Base-by-base conservation (phyloP, 2,888 invertebrate genomes). In the Erebia ligea region DNA sequence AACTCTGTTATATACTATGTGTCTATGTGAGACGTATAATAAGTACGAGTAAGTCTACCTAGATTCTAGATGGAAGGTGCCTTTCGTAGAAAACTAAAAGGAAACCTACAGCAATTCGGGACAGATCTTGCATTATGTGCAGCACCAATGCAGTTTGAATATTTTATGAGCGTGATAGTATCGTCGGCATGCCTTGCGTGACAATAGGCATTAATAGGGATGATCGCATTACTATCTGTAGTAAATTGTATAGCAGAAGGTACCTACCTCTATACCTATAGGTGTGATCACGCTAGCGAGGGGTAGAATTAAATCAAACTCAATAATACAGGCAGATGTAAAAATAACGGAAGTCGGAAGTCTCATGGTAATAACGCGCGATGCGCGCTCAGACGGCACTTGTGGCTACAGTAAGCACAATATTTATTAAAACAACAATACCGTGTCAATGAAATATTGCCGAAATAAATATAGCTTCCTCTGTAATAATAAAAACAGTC, bases 381-480 rank as follows among this genome's bases (percentile, higher is more conserved):
- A n/a, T 59, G n/a, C 11, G 59, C 40, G 59, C 59, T 34, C 59
- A 62, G 21, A 2, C 48, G 21, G 61, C 34, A 50, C 45, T 0
- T 0, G 8, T 45, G 8, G 45, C 45, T n/a, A n/a, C 34, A 34
- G 2, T 4, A 34, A 34, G 34, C 34, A 45, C 57, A 57, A 59
- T 67, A 67, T 67, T 67, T 67, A 67, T 61, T 52, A 67, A 52
- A 52, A 67, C 52, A 67, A 67, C 67, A 67, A 50, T 40, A 66
- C 13, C 34, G 59, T 52, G 67, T 61, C n/a, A 50, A 59, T 59
- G 52, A 67, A 67, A 57, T 52, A 59, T 25, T 17, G 19, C 11
- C 50, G 40, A 61, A 17, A 67, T 59, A 59, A 67, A 67, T 62
- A 62, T 21, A 62, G 45, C 61, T 62, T 62, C 61, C 61, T 45